Conservation (phyloP, 2,113 vertebrate species). For the Salvelinus sp. region DNA sequence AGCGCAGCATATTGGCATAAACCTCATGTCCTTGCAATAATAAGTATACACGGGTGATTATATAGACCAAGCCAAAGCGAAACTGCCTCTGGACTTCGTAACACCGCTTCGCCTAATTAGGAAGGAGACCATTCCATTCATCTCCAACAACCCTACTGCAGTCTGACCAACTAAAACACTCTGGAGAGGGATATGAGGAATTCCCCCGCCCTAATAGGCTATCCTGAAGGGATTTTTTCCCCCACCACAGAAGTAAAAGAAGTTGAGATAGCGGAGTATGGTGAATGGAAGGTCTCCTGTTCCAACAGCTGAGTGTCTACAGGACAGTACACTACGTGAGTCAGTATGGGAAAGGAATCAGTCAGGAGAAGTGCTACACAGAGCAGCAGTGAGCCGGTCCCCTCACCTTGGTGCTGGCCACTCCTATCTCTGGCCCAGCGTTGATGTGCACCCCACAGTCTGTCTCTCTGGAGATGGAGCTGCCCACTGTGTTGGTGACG, state of each 20-base stretch:
- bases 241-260: too few relatives aligned
- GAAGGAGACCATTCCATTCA: background rate
- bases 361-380: background rate
- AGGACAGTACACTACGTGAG: background rate
- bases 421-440: slow-evolving; percentile 93
- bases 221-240: background rate
- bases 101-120: background rate
- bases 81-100: background rate
- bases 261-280: background rate
- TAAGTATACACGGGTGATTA: background rate
- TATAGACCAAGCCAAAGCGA: slow-evolving; percentile 2
- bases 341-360: background rate
- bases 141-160: background rate
- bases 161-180: background rate
- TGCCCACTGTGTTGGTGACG: slow-evolving; percentile 97
- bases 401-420: slow-evolving; percentile 95
- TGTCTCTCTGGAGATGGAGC: slow-evolving; percentile 94
- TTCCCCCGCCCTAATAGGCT: background rate
- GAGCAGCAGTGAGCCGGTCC: background rate
- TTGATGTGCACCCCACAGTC: slow-evolving; percentile 98
- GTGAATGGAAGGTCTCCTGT: background rate
- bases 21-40: background rate
- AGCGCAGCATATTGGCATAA: background rate
- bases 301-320: background rate
- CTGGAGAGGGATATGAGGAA: background rate